Evolutionary conservation across 2,797 vertebrate genomes (phyloP), one percentile per base, ranked within the genome.

Genomic region (Microcaecilia unicolor): DNA sequence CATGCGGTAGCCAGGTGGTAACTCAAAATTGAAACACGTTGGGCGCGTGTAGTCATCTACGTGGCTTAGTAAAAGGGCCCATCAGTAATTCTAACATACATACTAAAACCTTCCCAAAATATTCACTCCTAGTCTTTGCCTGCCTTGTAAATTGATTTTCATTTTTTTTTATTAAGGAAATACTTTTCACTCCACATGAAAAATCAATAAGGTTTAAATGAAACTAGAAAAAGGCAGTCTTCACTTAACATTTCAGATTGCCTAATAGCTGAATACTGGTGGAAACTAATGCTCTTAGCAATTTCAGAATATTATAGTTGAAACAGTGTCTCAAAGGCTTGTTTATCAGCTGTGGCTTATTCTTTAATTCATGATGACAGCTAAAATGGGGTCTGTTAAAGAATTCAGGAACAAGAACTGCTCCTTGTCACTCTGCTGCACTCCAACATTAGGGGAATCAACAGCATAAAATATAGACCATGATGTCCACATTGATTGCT

Each of bases 401-500:
- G n/a, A n/a, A 31, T 28, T 28, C 41, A 49, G 47, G 49, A 58
- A 44, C 33, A 60, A 53, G 22, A 45, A 41, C 31, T n/a, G 9
- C 15, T 36, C 46, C 26, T 60, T 41, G 24, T 56, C 34, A 37
- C 38, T 45, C 39, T 5, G n/a, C n/a, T n/a, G 23, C 18, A 46
- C 15, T 41, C 43, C 47, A 30, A 43, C 31, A 37, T 60, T 60
- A 61, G 60, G 58, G 51, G 51, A 34, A 66, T 58, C 43, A 30
- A 47, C 11, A 32, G n/a, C 36, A 50, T 70, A 68, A 78, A 72
- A 65, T 49, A 61, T 5, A 58, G 51, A 45, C 45, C 71, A 66
- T 56, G 55, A 44, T 50, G 52, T 38, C 48, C 30, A 4, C 43
- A 70, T 70, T 32, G 62, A 76, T 72, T 60, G 46, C 55, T 51